These are phyloP conservation scores for Diadegma fenestrale DNA, from an alignment of 2,888 invertebrate species.

Conservation along the genomic window DNA sequence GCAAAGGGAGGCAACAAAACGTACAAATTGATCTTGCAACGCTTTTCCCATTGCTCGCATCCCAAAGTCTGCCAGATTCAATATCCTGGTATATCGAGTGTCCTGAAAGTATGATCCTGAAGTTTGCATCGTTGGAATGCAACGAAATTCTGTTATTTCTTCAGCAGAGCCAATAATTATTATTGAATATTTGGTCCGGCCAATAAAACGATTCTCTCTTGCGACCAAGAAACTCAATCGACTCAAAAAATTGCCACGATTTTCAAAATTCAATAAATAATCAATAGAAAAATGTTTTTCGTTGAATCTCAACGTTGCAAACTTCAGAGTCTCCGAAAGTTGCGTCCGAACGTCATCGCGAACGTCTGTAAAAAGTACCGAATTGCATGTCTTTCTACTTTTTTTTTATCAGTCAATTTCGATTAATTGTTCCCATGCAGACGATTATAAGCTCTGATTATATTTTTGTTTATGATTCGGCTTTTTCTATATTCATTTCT, in stretches of 20 bases:
- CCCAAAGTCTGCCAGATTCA: not conserved
- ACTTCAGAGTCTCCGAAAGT: no score
- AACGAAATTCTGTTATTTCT: no score
- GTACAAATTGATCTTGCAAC: conserved; percentile 36
- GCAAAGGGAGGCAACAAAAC: conserved; percentile 16
- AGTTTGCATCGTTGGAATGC: no score
- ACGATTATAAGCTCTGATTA: not conserved
- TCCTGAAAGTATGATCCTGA: no score
- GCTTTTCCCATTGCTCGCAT: conserved; percentile 43
- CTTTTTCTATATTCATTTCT: not conserved
- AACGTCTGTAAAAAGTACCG: not conserved
- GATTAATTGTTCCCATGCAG: not conserved
- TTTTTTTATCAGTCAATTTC: not conserved
- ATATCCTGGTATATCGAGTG: not conserved
- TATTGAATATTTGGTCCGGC: no score
- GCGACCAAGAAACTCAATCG: no score
- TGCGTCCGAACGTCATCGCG: not conserved
- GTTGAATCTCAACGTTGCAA: no score
- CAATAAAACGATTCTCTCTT: no score
- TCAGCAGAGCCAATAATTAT: no score
- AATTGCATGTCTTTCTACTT: not conserved
- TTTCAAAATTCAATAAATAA: no score
- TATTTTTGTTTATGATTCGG: conserved; percentile 1
- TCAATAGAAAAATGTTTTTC: no score
- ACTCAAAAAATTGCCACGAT: no score